phyloP scores from a whole-genome alignment of 2,888 invertebrate species.

The Chalcis sispes region DNA sequence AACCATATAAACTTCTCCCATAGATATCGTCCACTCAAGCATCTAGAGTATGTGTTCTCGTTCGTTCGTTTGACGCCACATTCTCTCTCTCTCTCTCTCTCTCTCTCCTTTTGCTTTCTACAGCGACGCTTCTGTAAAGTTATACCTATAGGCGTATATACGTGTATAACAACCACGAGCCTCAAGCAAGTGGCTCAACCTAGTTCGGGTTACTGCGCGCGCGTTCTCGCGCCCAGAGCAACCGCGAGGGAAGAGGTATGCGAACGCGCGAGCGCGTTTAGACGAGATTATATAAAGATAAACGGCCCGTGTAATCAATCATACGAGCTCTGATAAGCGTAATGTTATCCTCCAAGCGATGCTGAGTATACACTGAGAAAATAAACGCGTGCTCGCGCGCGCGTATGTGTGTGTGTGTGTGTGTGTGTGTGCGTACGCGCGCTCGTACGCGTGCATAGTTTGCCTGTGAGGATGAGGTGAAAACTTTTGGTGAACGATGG shows the following conservation, averaged over 20 bases:
- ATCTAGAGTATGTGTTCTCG: too few relatives aligned
- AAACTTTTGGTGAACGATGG: too few relatives aligned
- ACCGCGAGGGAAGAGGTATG: too few relatives aligned
- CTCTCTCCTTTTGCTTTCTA: neutral
- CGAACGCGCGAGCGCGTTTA: neutral
- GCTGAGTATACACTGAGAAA: too few relatives aligned
- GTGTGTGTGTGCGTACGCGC: too few relatives aligned
- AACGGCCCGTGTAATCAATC: conserved; percentile 59
- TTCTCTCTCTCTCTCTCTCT: neutral
- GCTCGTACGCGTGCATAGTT: too few relatives aligned
- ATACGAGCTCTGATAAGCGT: conserved; percentile 58
- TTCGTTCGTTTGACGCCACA: conserved; percentile 12
- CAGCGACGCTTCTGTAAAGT: neutral
- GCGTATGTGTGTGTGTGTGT: too few relatives aligned
- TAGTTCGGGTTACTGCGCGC: conserved; percentile 19
- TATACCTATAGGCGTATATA: neutral
- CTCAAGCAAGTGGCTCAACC: conserved; percentile 27
- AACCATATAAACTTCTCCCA: too few relatives aligned
- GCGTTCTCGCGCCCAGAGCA: too few relatives aligned
- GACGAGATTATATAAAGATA: conserved; percentile 42
- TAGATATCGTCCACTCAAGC: too few relatives aligned
- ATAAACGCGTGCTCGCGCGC: too few relatives aligned
- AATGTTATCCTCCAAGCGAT: conserved; percentile 26
- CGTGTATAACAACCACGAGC: neutral
- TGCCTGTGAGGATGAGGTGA: too few relatives aligned